phyloP scores from a whole-genome alignment of 2,888 invertebrate genomes.

The Drosophila mettleri region DNA sequence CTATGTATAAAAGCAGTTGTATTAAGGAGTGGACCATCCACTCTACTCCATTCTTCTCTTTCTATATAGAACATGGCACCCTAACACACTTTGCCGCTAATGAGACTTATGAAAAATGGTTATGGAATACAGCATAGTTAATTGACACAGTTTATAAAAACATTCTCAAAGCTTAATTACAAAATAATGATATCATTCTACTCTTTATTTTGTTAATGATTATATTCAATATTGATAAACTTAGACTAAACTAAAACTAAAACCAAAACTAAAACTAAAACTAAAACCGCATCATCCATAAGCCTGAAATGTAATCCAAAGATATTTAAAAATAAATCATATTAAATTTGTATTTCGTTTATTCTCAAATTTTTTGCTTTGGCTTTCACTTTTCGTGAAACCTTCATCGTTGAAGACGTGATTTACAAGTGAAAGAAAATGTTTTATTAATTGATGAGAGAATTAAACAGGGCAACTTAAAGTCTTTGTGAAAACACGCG shows the following conservation, averaged over 20 bases:
- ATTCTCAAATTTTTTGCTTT: not conserved
- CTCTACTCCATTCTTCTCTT: not conserved
- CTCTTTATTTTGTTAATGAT: too few relatives aligned
- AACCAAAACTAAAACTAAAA: too few relatives aligned
- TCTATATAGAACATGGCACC: not conserved
- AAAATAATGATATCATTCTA: not conserved
- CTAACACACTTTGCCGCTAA: conserved; percentile 39
- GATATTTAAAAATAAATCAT: not conserved
- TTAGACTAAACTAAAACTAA: too few relatives aligned
- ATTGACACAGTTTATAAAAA: conserved; percentile 30
- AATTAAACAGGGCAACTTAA: conserved; percentile 34
- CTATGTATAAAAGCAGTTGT: conserved; percentile 30
- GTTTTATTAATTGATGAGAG: conserved; percentile 24
- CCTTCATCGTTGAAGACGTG: not conserved
- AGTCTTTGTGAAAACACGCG: conserved; percentile 27
- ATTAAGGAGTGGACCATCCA: conserved; percentile 8
- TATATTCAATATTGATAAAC: too few relatives aligned
- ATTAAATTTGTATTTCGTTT: not conserved
- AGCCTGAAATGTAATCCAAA: too few relatives aligned
- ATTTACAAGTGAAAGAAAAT: not conserved
- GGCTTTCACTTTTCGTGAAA: too few relatives aligned
- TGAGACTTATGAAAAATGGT: conserved; percentile 38
- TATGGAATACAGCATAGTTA: conserved; percentile 34
- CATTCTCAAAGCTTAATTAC: too few relatives aligned
- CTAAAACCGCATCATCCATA: too few relatives aligned